Conservation (phyloP, 2,797 vertebrate genomes). For the Microctenopoma stevenorrisi region DNA sequence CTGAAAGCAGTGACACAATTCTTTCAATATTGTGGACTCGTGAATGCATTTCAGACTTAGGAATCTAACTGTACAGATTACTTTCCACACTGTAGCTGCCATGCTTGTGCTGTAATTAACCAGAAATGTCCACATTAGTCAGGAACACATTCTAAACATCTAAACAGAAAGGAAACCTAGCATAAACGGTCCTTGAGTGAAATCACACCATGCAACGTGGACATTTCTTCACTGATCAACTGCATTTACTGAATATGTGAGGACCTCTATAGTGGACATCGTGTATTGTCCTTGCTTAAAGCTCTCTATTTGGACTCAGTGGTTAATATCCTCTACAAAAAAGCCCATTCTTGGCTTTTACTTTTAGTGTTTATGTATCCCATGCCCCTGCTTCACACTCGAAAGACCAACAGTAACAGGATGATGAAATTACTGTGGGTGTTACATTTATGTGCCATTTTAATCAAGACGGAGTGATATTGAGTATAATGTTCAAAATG, state of each 20-base stretch:
- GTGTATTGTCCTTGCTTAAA: too few species aligned
- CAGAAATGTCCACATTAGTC: not conserved
- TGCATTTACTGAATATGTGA: not conserved
- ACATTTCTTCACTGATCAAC: slow-evolving; percentile 1
- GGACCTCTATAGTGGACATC: too few species aligned
- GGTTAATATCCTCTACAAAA: too few species aligned
- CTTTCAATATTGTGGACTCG: not conserved
- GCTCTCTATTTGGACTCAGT: too few species aligned
- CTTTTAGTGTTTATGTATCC: not conserved
- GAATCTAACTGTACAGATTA: not conserved
- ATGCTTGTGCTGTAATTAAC: not conserved
- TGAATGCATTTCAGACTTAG: not conserved
- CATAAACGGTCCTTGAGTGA: slow-evolving; percentile 6
- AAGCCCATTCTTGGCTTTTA: too few species aligned
- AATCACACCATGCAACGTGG: slow-evolving; percentile 56
- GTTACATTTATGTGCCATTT: not conserved
- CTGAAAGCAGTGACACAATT: not conserved
- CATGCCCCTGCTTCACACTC: not conserved
- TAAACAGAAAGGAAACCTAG: not conserved
- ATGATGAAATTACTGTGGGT: not conserved
- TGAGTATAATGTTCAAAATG: not conserved
- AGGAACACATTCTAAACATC: not conserved
- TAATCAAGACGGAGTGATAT: not conserved
- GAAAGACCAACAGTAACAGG: not conserved
- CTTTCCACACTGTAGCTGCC: not conserved